Evolutionary conservation across 2,113 vertebrate species (phyloP), one percentile per base, ranked within the genome.

Genomic region (Thalassoma bifasciatum): DNA sequence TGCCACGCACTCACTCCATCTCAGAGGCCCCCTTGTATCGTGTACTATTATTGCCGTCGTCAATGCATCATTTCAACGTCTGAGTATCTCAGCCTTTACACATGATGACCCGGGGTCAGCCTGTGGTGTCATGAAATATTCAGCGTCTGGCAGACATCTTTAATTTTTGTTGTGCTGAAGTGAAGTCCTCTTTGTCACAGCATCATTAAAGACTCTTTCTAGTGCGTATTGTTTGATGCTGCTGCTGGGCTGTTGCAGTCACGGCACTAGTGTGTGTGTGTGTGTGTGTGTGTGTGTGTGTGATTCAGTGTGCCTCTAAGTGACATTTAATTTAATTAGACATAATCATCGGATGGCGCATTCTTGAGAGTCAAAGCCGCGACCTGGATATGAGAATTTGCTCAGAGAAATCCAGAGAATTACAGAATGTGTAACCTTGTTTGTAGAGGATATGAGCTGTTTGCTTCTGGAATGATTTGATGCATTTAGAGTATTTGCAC

Each of bases 251-350:
- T 75, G 64, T 46, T 46, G 42, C 60, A 69, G 62, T 56, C 64
- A 62, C 58, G 80, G 67, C 62, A 23, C 63, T 69, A 65, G 12
- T 62, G 42, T 1, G 50, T 47, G 49, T 38, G 66, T 63, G 40
- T 70, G 36, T 47, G 56, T 57, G 40, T 24, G 52, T 46, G 57
- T 61, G 23, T 23, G 50, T 63, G 60, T 59, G n/a, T 56, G 75
- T 57, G 37, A 42, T 58, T 38, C 24, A 46, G 21, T 58, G 22
- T 51, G 69, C 73, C 79, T 77, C 26, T 60, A 71, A 79, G 73
- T 89, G 84, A 88, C 83, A 85, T 87, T 88, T 81, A 84, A 85
- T 84, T 86, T 90, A 91, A 91, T 90, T 72, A 87, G 83, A 90
- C 23, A 44, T 86, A 90, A 90, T 90, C 68, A 84, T 82, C 47